Evolutionary conservation across 2,113 vertebrate genomes (phyloP), one percentile per base, ranked within the genome.

Genomic region (Coracopsis vasa): DNA sequence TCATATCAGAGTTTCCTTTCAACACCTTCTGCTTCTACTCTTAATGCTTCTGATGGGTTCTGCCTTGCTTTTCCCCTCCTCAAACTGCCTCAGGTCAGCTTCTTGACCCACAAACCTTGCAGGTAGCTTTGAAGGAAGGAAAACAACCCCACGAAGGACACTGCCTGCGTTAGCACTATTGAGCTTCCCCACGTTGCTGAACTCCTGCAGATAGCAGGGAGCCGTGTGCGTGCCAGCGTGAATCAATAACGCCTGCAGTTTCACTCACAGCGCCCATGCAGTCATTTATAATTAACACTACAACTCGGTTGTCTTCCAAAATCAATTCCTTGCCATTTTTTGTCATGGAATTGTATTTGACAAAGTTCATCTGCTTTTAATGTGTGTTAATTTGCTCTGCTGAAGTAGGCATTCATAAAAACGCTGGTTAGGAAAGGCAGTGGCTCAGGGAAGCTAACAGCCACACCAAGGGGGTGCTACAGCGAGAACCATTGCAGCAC

Each of bases 281-380:
- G 51, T 79, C 93, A 87, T 95, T 94, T 91, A 86, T 95, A 95
- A 97, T 95, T 92, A 96, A 92, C 89, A 94, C 80, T 60, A 89
- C 94, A 75, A 71, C 69, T 87, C 8, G 0, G 60, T 61, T 87
- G 86, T 67, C 86, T 91, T 95, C 94, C 94, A 88, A 89, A 95
- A 97, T 94, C 94, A 89, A 95, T 95, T 70, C 77, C 80, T 88
- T 71, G 77, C 86, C 60, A 19, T 83, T 89, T 92, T 80, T 71
- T 45, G 64, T 42, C 75, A 39, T 16, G 54, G 78, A 86, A 97
- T 91, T 29, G 86, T 81, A 92, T 94, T 92, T 94, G 94, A 95
- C 95, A 31, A 95, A 95, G 83, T 87, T 92, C 69, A 70, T 78
- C 77, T 92, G 53, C 93, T 91, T 80, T 89, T 91, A 92, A 67